A percentile compares a stretch with the other conserved stretches of the same genome.
phyloP scores from a whole-genome alignment of 2,113 vertebrate genomes.

The Nipponia nippon region DNA sequence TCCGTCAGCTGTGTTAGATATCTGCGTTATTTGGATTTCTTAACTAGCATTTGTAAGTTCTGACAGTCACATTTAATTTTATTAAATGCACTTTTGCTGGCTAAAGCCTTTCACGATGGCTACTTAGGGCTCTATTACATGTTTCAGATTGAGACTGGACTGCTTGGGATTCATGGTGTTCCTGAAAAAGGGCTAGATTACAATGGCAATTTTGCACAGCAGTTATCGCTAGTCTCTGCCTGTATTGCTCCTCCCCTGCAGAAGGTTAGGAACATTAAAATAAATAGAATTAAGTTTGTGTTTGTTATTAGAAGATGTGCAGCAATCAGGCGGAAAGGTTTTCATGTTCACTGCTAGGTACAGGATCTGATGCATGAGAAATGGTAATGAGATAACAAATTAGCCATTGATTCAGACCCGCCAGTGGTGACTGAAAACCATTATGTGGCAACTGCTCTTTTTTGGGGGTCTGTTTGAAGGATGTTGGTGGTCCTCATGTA shows the following conservation, averaged over 20 bases:
- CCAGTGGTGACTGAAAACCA: constrained; percentile 28
- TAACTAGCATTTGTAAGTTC: neutral
- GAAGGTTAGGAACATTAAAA: neutral
- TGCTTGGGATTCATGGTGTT: neutral
- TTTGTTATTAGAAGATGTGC: neutral
- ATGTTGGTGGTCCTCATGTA: constrained; percentile 32
- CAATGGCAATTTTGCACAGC: neutral
- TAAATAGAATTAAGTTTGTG: neutral
- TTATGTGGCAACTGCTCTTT: constrained; percentile 17
- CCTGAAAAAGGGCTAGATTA: neutral
- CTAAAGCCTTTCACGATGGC: neutral
- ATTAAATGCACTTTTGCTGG: neutral
- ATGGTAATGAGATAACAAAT: constrained; percentile 26
- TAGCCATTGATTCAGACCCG: constrained; percentile 14
- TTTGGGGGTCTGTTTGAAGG: constrained; percentile 32
- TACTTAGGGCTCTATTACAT: neutral
- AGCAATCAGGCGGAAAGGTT: neutral
- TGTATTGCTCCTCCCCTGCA: neutral
- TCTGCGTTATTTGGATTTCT: neutral
- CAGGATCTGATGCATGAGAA: neutral
- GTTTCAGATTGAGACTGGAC: neutral
- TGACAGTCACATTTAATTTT: neutral
- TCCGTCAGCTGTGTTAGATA: neutral
- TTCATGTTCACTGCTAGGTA: neutral
- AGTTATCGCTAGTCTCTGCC: neutral